phyloP scores from a whole-genome alignment of 2,888 invertebrate species.

The Autographa gamma region DNA sequence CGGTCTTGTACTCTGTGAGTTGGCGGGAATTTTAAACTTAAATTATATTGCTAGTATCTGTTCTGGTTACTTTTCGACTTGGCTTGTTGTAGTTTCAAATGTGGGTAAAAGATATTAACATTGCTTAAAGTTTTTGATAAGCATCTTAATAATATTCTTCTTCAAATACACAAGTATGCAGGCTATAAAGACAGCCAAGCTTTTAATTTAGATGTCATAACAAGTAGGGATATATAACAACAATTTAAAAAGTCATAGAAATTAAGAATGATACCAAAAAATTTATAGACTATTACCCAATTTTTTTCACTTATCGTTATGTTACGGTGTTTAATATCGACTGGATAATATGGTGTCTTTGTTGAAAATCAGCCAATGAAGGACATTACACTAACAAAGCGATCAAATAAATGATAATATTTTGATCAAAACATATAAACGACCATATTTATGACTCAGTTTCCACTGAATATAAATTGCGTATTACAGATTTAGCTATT shows the following conservation, averaged over 20 bases:
- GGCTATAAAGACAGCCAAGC: too few species aligned
- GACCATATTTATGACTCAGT: constrained; percentile 5
- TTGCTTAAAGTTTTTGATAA: neutral
- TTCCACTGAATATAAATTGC: constrained; percentile 36
- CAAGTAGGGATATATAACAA: too few species aligned
- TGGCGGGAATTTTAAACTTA: constrained; percentile 61
- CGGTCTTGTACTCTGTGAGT: constrained; percentile 44
- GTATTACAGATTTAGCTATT: constrained; percentile 19
- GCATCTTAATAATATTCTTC: neutral
- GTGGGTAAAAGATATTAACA: constrained; percentile 12
- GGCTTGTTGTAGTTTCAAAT: constrained; percentile 30
- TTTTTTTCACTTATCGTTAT: neutral
- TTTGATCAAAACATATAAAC: neutral
- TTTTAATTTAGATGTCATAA: too few species aligned
- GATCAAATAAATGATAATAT: neutral
- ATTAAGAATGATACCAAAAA: too few species aligned
- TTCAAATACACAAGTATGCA: neutral
- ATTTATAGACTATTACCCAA: neutral
- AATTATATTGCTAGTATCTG: constrained; percentile 56
- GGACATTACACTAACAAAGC: neutral
- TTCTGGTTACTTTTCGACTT: constrained; percentile 38
- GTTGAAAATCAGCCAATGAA: neutral
- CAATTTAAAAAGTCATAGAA: too few species aligned
- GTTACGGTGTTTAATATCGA: neutral
- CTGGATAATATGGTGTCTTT: neutral